These are phyloP conservation scores for Dryoscopus gambensis DNA, from an alignment of 2,113 vertebrate species.

Conservation along the genomic window DNA sequence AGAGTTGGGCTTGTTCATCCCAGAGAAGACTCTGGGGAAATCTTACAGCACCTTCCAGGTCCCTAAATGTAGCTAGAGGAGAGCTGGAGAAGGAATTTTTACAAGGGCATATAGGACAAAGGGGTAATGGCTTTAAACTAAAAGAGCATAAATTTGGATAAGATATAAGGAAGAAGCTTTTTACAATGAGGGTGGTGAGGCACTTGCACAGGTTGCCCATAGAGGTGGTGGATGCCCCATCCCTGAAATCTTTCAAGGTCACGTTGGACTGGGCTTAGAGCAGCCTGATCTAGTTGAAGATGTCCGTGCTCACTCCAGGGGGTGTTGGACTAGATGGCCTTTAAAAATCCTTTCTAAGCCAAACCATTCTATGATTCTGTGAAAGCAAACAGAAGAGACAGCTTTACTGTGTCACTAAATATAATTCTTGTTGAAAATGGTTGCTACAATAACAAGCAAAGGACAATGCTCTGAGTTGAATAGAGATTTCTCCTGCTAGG, in stretches of 20 bases:
- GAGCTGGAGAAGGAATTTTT: background rate
- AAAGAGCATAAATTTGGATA: background rate
- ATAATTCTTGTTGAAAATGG: background rate
- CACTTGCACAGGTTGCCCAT: background rate
- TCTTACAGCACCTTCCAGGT: background rate
- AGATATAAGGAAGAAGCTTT: background rate
- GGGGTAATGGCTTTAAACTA: background rate
- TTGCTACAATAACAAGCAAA: background rate
- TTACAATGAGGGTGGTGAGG: background rate
- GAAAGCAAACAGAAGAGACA: background rate
- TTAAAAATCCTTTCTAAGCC: background rate
- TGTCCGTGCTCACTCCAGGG: background rate
- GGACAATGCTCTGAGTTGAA: background rate
- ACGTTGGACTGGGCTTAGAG: background rate
- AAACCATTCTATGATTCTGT: background rate
- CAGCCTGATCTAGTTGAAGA: background rate
- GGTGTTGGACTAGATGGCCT: background rate
- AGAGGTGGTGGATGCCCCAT: background rate
- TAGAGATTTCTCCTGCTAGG: background rate
- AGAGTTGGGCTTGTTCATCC: no score
- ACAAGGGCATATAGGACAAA: background rate
- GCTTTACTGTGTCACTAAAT: background rate
- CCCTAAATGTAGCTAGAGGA: background rate
- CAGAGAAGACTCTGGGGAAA: background rate
- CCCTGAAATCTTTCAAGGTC: background rate